phyloP scores from a whole-genome alignment of 2,888 invertebrate species.

The Acanthosepion lycidas region DNA sequence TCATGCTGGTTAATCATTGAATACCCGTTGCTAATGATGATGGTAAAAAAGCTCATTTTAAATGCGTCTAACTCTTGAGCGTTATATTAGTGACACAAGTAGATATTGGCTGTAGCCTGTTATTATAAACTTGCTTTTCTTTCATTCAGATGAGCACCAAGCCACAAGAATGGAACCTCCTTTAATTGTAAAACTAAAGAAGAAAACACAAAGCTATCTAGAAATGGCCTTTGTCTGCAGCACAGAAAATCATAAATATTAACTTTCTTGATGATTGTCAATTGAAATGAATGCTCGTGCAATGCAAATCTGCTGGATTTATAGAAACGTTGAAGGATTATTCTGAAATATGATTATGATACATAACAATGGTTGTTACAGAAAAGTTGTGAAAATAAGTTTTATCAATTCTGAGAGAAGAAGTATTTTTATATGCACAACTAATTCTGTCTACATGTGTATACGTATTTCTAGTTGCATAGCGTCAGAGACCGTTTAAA shows the following conservation, averaged over 20 bases:
- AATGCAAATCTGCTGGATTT: not conserved
- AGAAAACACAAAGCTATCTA: not conserved
- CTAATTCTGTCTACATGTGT: no score
- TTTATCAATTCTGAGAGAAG: not conserved
- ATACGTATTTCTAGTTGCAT: no score
- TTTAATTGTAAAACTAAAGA: not conserved
- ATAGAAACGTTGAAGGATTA: not conserved
- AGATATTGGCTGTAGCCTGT: not conserved
- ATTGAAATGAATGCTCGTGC: not conserved
- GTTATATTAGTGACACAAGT: not conserved
- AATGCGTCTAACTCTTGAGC: not conserved
- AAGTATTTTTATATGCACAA: not conserved
- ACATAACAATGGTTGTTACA: not conserved
- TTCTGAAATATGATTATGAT: not conserved
- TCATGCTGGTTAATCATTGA: no score
- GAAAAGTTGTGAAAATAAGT: not conserved
- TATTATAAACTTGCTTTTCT: not conserved
- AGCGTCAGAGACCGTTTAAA: no score
- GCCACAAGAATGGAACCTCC: not conserved
- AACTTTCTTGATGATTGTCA: not conserved
- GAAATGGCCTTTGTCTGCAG: not conserved
- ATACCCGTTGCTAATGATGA: not conserved
- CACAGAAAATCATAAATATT: not conserved
- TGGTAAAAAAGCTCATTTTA: not conserved
- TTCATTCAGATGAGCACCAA: not conserved